Evolutionary conservation across 1,140 invertebrate genomes (phyloP), one percentile per base, ranked within the genome.

Genomic region (Pinna nobilis): DNA sequence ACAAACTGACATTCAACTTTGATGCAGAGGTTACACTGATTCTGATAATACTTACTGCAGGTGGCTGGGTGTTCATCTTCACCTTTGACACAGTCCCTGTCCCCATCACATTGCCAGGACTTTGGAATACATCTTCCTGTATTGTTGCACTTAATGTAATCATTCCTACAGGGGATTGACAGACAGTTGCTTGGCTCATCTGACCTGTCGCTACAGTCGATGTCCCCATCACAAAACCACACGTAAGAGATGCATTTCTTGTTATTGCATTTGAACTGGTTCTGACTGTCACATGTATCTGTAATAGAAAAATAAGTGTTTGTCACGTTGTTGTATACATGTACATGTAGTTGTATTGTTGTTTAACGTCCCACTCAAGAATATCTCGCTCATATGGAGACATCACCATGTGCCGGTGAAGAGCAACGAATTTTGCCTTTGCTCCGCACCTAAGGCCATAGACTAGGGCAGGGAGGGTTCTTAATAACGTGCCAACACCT

Each of bases 231-330:
- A 44, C 95, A 97, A 59, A 81, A 97, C 97, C 0, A 92, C 86
- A 87, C 96, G 97, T 83, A 98, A 94, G 96, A 94, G 47, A 99
- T 97, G 81, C 97, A 99, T 3, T 97, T 91, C 0, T 96, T 96
- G 2, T 95, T 95, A 79, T 93, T 95, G 89, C 97, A 99, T 28
- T 96, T 92, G 91, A 97, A 98, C 87, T 98, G 96, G 81, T 95
- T 96, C 0, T 94, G 92, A 32, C 50, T 59, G 23, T 57, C 30
- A 59, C 63, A 73, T 59, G 65, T 39, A 0, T 60, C n/a, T 9
- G 33, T 59, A 33, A 33, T 33, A 35, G 55, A 59, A 59, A 59
- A 30, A 59, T 6, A n/a, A n/a, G n/a, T n/a, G n/a, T n/a, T n/a
- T n/a, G n/a, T n/a, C n/a, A n/a, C n/a, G n/a, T n/a, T n/a, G n/a